Evolutionary conservation across 2,797 vertebrate genomes (phyloP), one percentile per base, ranked within the genome.

Genomic region (Centropyge bicolor): DNA sequence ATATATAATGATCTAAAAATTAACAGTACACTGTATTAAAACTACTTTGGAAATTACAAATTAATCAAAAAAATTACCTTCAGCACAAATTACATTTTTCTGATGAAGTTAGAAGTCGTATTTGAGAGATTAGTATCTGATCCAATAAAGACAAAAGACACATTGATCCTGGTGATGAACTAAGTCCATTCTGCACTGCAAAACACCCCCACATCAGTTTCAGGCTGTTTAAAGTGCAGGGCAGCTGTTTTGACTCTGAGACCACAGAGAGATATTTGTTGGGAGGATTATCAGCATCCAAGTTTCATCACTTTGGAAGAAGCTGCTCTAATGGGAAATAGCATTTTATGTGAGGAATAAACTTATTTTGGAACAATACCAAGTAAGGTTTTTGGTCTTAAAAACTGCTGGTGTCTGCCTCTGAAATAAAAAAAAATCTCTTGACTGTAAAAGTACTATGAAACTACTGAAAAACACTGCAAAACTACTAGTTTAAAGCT

Each of bases 171-270:
- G 78, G 65, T 31, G 0, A 62, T 22, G 40, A 63, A 40, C 74
- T 14, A 40, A 48, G 63, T 59, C 48, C 46, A 73, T 43, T 13
- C 45, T 43, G 22, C 43, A 51, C 62, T 56, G 70, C n/a, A 16
- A 57, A 65, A 73, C 35, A 64, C 45, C 74, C 63, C 24, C 13
- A 56, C 52, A 36, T 41, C 41, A 56, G 38, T 38, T 62, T 20
- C 65, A 20, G 55, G 54, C 40, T 57, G 61, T 59, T 76, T 10
- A 38, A 74, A 73, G 59, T 41, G 45, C 64, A 22, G 55, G 38
- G 38, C 78, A 52, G 71, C 62, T 75, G 48, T 75, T 81, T 60
- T 65, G 48, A 81, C 59, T 78, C 69, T 68, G 55, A 45, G 35
- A 51, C 41, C 43, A 35, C 12, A 31, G 61, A 5, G 35, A 68